Conservation (phyloP, 2,888 invertebrate genomes). For the Drosophila melanosoma region DNA sequence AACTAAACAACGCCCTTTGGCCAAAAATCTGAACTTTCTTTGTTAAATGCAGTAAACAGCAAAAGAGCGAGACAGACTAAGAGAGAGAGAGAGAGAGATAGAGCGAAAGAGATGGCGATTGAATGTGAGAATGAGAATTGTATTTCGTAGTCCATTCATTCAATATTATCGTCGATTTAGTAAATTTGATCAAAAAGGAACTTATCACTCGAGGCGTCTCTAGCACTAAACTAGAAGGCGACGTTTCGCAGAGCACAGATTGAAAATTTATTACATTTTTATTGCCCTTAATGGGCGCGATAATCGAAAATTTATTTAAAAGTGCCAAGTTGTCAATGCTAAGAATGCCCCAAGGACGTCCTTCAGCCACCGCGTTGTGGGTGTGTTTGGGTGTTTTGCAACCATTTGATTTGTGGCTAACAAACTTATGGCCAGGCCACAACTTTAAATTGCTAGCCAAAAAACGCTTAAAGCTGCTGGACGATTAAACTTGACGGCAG, state of each 20-base stretch:
- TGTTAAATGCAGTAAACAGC: constrained; percentile 58
- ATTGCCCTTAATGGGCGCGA: constrained; percentile 81
- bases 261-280: constrained; percentile 82
- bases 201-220: constrained; percentile 51
- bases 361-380: constrained; percentile 11
- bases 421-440: constrained; percentile 14
- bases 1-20: constrained; percentile 57
- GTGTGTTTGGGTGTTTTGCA: constrained; percentile 15
- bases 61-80: neutral
- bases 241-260: constrained; percentile 50
- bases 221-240: constrained; percentile 50
- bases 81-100: neutral
- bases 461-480: constrained; percentile 4
- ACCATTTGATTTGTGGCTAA: constrained; percentile 59
- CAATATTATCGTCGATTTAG: constrained; percentile 74
- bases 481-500: neutral
- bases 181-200: constrained; percentile 70
- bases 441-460: constrained; percentile 4
- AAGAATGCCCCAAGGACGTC: constrained; percentile 41
- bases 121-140: neutral
- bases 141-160: constrained; percentile 65
- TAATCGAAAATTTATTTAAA: constrained; percentile 82
- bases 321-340: constrained; percentile 65
- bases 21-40: constrained; percentile 51
- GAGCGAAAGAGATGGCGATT: no score